Conservation (phyloP, 2,113 vertebrate genomes). For the Callopanchax toddi region DNA sequence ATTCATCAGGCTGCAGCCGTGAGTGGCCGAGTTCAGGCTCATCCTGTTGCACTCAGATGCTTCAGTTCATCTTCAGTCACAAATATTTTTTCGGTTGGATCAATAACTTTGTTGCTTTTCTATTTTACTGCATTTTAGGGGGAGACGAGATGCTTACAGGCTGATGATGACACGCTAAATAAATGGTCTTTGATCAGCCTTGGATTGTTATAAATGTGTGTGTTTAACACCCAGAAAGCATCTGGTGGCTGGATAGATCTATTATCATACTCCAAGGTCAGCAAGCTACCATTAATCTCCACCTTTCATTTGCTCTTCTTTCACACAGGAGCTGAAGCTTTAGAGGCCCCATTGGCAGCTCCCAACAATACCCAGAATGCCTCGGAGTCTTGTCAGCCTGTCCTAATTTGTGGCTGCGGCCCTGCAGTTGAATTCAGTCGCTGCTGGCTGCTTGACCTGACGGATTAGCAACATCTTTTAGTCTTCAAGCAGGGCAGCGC, state of each 20-base stretch:
- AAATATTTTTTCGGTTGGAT: slow-evolving; percentile 1
- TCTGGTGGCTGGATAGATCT: slow-evolving; percentile 61
- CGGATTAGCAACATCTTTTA: slow-evolving; percentile 77
- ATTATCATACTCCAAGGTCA: slow-evolving; percentile 62
- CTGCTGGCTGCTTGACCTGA: slow-evolving; percentile 74
- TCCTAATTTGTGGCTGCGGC: slow-evolving; percentile 78
- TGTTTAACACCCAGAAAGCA: slow-evolving; percentile 1
- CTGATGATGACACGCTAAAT: not conserved
- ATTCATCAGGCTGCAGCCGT: slow-evolving; percentile 65
- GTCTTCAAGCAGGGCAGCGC: slow-evolving; percentile 41
- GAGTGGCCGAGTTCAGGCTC: slow-evolving; percentile 30
- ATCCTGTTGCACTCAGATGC: slow-evolving; percentile 7
- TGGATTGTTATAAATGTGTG: not conserved
- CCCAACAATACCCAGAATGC: slow-evolving; percentile 74
- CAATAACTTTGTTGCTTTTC: not conserved
- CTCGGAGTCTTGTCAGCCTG: slow-evolving; percentile 69
- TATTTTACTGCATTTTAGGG: not conserved
- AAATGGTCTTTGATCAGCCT: not conserved
- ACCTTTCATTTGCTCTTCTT: slow-evolving; percentile 63
- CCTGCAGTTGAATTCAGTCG: slow-evolving; percentile 71
- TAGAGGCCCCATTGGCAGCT: slow-evolving; percentile 60
- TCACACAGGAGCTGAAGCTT: slow-evolving; percentile 58
- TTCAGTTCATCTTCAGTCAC: not conserved
- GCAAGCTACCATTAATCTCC: slow-evolving; percentile 72
- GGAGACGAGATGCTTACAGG: not conserved